These are phyloP conservation scores for Bellardia bayeri DNA, from an alignment of 2,888 invertebrate species.

Conservation along the genomic window DNA sequence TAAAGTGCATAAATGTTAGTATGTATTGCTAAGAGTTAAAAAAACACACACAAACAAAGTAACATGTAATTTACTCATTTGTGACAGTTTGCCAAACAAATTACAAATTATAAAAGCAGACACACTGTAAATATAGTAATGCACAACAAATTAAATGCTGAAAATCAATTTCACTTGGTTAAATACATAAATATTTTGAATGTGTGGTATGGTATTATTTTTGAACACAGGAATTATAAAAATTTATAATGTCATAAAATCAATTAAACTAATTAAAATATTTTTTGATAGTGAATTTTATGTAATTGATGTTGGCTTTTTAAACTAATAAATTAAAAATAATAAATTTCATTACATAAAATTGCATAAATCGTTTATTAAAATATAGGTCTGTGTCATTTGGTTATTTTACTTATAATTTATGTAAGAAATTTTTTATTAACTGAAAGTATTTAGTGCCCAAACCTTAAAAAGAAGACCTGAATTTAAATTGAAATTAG, in stretches of 20 bases:
- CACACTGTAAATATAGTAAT: constrained; percentile 12
- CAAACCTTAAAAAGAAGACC: too few relatives aligned
- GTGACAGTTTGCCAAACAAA: constrained; percentile 18
- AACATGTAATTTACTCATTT: constrained; percentile 35
- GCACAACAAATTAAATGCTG: constrained; percentile 39
- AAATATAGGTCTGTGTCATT: too few relatives aligned
- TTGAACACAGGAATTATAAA: not conserved
- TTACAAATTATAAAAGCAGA: constrained; percentile 1
- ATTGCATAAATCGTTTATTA: too few relatives aligned
- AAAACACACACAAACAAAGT: constrained; percentile 25
- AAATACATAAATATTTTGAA: not conserved
- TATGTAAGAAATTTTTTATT: too few relatives aligned
- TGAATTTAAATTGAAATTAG: too few relatives aligned
- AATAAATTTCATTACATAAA: too few relatives aligned
- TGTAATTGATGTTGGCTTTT: not conserved
- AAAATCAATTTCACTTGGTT: constrained; percentile 9
- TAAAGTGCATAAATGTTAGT: not conserved
- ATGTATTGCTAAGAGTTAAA: constrained; percentile 2
- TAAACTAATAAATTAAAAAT: not conserved
- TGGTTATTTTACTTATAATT: too few relatives aligned
- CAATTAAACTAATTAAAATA: constrained; percentile 2
- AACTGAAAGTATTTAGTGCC: too few relatives aligned
- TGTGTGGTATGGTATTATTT: not conserved
- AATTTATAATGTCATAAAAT: not conserved
- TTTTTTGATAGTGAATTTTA: not conserved